These are phyloP conservation scores for Poicephalus meyeri DNA, from an alignment of 2,113 vertebrate species.

Conservation along the genomic window DNA sequence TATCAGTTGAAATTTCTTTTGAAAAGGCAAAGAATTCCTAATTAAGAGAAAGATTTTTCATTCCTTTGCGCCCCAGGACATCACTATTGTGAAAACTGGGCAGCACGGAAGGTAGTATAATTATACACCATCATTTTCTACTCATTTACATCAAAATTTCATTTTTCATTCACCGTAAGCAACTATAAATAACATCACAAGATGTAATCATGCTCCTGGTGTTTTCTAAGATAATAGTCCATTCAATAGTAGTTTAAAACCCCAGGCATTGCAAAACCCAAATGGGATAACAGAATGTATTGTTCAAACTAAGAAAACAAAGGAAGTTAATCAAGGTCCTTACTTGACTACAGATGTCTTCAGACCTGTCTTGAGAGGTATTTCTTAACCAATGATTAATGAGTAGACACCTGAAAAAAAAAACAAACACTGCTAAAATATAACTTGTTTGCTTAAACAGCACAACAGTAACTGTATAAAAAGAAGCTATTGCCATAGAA, in stretches of 20 bases:
- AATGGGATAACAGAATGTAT: slow-evolving; percentile 12
- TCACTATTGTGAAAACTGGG: not conserved
- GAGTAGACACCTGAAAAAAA: not conserved
- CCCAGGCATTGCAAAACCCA: not conserved
- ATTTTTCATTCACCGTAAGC: not conserved
- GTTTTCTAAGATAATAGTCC: slow-evolving; percentile 12
- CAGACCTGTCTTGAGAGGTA: not conserved
- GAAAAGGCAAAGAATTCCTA: slow-evolving; percentile 27
- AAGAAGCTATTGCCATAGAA: not conserved
- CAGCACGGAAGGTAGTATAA: not conserved
- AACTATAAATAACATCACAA: slow-evolving; percentile 12
- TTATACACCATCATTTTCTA: not conserved
- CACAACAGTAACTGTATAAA: not conserved
- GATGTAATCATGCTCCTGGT: slow-evolving; percentile 1
- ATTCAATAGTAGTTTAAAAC: slow-evolving; percentile 7
- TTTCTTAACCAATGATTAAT: slow-evolving; percentile 27
- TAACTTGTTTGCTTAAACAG: not conserved
- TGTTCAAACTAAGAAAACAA: slow-evolving; percentile 43
- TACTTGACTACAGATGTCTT: not conserved
- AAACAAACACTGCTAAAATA: not conserved
- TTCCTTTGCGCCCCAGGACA: not conserved
- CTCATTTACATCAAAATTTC: not conserved
- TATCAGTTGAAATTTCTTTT: not conserved
- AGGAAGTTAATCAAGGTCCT: slow-evolving; percentile 34
- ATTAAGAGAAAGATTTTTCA: not conserved